Conservation (phyloP, 2,888 invertebrate genomes). For the Sinotaia quadrata region DNA sequence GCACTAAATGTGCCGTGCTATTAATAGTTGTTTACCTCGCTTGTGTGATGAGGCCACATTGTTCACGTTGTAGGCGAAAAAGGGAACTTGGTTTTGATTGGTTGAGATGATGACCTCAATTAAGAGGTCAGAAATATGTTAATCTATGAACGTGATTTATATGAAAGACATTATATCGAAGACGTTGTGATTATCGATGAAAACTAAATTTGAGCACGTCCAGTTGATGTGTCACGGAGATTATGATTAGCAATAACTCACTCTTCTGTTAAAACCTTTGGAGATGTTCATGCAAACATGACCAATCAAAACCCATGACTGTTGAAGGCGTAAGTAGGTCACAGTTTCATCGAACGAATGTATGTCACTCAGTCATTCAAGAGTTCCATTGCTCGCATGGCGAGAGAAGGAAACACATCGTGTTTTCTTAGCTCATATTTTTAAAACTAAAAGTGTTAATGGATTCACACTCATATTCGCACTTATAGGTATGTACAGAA, state of each 20-base stretch:
- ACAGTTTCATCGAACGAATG: conserved; percentile 46
- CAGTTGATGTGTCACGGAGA: neutral
- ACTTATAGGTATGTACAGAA: too few relatives aligned
- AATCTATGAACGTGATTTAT: conserved; percentile 21
- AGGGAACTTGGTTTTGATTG: conserved; percentile 41
- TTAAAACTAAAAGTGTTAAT: too few relatives aligned
- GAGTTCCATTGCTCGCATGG: conserved; percentile 45
- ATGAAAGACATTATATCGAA: too few relatives aligned
- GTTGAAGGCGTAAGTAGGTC: conserved; percentile 42
- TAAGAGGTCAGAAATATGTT: conserved; percentile 15
- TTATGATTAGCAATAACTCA: neutral
- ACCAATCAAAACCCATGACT: conserved; percentile 38
- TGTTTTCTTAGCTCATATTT: too few relatives aligned
- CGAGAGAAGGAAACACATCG: conserved; percentile 26
- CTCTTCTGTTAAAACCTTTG: conserved; percentile 16
- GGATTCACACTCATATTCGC: too few relatives aligned
- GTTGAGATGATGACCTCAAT: conserved; percentile 25
- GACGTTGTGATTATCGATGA: neutral
- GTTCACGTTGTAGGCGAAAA: conserved; percentile 12
- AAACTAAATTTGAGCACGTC: neutral
- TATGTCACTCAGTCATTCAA: conserved; percentile 61
- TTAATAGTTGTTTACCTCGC: conserved; percentile 51
- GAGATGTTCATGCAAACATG: conserved; percentile 12
- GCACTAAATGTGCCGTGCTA: too few relatives aligned
- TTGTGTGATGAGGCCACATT: conserved; percentile 30